Conservation (phyloP, 2,888 invertebrate species). For the Drosophila stalkeri region DNA sequence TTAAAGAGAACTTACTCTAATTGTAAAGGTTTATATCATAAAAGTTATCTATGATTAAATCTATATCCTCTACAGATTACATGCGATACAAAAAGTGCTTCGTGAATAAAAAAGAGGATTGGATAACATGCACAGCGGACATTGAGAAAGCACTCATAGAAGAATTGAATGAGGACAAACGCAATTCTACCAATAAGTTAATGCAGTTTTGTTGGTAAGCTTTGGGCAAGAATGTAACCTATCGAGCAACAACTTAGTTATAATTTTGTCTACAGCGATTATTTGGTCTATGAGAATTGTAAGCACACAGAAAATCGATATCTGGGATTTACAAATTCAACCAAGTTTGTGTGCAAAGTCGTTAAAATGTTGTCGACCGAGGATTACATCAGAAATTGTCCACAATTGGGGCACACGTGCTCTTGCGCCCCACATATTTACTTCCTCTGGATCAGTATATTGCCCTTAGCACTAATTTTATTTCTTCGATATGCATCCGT, state of each 20-base stretch:
- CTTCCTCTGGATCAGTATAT: conserved; percentile 8
- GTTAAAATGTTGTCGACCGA: background rate
- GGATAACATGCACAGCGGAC: background rate
- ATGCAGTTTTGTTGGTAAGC: conserved; percentile 4
- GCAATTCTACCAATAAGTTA: background rate
- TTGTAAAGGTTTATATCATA: no score
- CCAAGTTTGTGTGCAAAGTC: conserved; percentile 1
- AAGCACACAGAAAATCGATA: background rate
- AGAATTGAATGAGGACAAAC: background rate
- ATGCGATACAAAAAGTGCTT: conserved; percentile 1
- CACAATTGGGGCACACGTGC: conserved; percentile 79
- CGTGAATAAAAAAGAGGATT: background rate
- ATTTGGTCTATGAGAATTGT: no score
- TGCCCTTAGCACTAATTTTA: conserved; percentile 32
- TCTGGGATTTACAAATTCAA: background rate
- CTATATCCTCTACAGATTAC: background rate
- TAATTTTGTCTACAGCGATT: background rate
- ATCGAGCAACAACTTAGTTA: background rate
- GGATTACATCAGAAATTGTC: conserved; percentile 81
- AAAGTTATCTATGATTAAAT: no score
- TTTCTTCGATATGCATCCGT: conserved; percentile 7
- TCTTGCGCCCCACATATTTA: conserved; percentile 27
- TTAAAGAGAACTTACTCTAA: no score
- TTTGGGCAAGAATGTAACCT: no score
- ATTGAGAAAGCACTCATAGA: background rate